Conservation (phyloP, 2,113 vertebrate species). For the Atrichornis clamosus region DNA sequence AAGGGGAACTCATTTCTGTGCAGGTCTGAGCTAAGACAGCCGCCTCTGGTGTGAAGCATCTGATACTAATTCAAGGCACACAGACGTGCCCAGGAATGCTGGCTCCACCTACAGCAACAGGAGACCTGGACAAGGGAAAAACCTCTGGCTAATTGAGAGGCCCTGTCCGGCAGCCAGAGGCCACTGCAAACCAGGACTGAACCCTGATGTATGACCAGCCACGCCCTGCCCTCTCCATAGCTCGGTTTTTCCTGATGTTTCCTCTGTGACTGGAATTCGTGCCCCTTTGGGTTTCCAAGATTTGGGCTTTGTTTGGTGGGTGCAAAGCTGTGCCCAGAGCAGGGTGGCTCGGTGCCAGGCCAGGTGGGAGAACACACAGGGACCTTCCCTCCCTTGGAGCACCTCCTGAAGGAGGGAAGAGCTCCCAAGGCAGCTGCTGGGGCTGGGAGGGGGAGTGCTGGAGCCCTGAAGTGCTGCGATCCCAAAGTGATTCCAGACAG, state of each 20-base stretch:
- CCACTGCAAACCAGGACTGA: background rate
- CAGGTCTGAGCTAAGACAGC: background rate
- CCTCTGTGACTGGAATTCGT: background rate
- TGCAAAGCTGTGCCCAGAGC: background rate
- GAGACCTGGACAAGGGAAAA: background rate
- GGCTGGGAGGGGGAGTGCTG: accelerated
- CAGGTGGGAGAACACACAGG: background rate
- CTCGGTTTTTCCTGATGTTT: accelerated
- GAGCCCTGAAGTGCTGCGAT: accelerated
- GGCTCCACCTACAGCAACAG: background rate
- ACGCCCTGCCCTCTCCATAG: background rate
- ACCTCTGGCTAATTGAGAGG: background rate
- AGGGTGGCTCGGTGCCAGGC: background rate
- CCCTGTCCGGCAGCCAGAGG: background rate
- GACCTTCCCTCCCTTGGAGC: background rate
- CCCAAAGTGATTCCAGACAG: background rate
- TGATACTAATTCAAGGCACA: background rate
- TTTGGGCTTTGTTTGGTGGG: background rate
- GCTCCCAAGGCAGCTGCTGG: background rate
- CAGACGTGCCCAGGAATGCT: background rate
- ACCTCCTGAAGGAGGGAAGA: background rate
- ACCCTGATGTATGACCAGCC: background rate
- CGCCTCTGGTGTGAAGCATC: background rate
- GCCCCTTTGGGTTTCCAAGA: background rate
- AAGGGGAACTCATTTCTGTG: background rate